Evolutionary conservation across 2,113 vertebrate genomes (phyloP), one percentile per base, ranked within the genome.

Genomic region (Lipophrys pholis): DNA sequence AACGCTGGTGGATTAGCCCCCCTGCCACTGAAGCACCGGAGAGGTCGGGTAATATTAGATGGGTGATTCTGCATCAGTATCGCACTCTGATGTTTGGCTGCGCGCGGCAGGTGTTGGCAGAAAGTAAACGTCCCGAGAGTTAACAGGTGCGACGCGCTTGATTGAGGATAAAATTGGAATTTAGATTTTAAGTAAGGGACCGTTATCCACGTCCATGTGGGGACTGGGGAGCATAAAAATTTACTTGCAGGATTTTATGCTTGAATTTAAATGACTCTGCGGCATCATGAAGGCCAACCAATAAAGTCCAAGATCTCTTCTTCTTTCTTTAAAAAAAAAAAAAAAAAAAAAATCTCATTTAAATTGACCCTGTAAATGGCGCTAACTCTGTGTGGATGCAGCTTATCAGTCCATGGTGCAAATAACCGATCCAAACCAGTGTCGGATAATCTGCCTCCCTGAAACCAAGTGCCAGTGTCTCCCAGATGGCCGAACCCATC

Each of bases 401-500:
- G 69, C 4, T 76, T 56, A 72, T 67, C 61, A 70, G 39, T 74
- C 68, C 40, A 46, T 55, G 61, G 78, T 41, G 3, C 66, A 85
- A 80, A 67, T 35, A 51, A 42, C 48, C 82, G 73, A 90, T 89
- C 82, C 73, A 60, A 90, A 81, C 82, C 72, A 89, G 74, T 87
- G 89, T 85, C 75, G 76, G 56, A 79, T 90, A 87, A 90, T 92
- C 87, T 40, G 11, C 15, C 53, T 79, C 84, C 78, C 82, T 63
- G 72, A 66, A 72, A 78, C 76, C 75, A 53, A 79, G 75, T 78
- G 78, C 76, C 82, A 73, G 17, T 0, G 39, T 52, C 65, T 86
- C 78, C 68, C 78, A 74, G 71, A 82, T 74, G 85, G 84, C 80
- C 85, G 65, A 77, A 82, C 72, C 42, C 78, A 73, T 85, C 85